Base-by-base conservation (phyloP, 2,797 vertebrate species). In the Aeoliscus strigatus region DNA sequence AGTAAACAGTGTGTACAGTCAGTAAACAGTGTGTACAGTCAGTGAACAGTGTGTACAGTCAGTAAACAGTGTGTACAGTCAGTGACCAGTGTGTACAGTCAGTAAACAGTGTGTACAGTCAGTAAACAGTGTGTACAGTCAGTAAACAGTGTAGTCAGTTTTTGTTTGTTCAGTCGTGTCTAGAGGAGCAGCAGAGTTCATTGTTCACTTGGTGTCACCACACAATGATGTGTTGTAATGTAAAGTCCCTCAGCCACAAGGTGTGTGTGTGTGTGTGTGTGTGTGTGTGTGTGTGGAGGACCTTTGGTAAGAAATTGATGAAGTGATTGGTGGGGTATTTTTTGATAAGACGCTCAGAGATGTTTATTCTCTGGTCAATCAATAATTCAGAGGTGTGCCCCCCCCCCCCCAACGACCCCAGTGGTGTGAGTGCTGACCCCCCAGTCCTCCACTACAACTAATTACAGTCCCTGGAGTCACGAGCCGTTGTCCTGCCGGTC, bases 381-480 rank as follows among this genome's bases (percentile, higher is more conserved):
- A 77, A 80, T 77, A 77, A 70, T 67, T 73, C 40, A 62, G 16
- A 42, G 35, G 6, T 23, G 52, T 39, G 34, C 24, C 27, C 21
- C 38, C 30, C 32, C 39, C 41, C 32, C 18, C 36, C 23, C 24
- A 29, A 32, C 23, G 18, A 45, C 54, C 51, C 51, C 34, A 24
- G 43, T 37, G 52, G 53, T 50, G 36, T 33, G 48, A 64, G 48
- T 13, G 27, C 51, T 37, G 58, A 58, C 38, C 52, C 41, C 33
- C 42, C 23, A 4, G 17, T 45, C 51, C 45, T 64, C 53, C 55
- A 49, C 36, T 42, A 28, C 37, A 11, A 39, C 40, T 77, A 75
- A 81, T 73, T 64, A 70, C 56, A 5, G 40, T 70, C 66, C 57
- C 66, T 34, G 35, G 70, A 66, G 73, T 65, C 50, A 16, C 14